Conservation (phyloP, 2,888 invertebrate species). For the Mesorhabditis sp. region DNA sequence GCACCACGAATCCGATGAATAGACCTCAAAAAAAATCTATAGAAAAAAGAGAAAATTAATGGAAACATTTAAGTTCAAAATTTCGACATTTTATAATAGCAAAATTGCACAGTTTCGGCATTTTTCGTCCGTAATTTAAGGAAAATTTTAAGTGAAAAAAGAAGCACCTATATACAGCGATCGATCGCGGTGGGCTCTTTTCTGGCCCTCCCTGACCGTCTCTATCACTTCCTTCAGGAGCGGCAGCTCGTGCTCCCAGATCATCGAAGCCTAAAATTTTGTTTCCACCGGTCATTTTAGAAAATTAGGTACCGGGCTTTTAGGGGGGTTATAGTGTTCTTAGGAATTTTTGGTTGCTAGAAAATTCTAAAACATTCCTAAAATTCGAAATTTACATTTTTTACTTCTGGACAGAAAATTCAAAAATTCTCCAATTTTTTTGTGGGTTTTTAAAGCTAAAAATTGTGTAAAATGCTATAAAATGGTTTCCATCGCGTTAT, state of each 20-base stretch:
- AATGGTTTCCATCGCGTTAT: too few species aligned
- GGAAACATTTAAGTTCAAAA: too few species aligned
- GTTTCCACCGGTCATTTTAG: too few species aligned
- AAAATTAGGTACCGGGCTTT: too few species aligned
- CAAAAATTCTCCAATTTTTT: constrained; percentile 4
- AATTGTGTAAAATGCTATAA: too few species aligned
- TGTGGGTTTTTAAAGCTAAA: constrained; percentile 8
- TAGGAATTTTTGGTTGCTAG: constrained; percentile 11
- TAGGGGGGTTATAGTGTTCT: too few species aligned
- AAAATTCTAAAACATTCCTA: constrained; percentile 11
- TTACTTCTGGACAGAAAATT: not conserved
- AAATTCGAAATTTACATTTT: not conserved
- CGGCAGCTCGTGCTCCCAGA: constrained; percentile 36
- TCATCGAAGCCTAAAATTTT: constrained; percentile 20
- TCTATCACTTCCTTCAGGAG: constrained; percentile 38
- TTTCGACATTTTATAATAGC: too few species aligned
- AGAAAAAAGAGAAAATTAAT: too few species aligned
- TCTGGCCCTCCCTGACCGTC: constrained; percentile 50
- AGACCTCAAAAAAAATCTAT: not conserved
- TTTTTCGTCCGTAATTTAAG: too few species aligned
- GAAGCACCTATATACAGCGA: not conserved
- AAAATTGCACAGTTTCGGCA: too few species aligned
- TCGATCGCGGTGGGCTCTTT: constrained; percentile 28
- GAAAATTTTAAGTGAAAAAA: not conserved
- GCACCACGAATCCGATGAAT: constrained; percentile 18